Evolutionary conservation across 2,888 invertebrate species (phyloP).

Genomic region (Volucella inanis): DNA sequence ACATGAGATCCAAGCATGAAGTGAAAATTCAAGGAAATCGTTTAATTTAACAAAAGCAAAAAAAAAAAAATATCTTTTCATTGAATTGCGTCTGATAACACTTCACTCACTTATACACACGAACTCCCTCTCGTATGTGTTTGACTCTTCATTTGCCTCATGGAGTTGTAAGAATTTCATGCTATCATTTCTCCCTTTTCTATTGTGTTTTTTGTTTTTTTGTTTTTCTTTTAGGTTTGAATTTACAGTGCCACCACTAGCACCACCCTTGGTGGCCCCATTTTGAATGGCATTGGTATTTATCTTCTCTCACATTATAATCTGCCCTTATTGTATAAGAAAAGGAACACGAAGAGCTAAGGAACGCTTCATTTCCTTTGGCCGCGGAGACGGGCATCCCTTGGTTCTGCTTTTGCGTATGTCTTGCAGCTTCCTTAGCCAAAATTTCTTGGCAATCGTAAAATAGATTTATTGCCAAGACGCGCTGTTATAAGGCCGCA

Average conservation of each 20-base stretch:
- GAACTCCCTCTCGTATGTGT: conserved; percentile 4
- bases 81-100: conserved; percentile 50
- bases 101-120: conserved; percentile 41
- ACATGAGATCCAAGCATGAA: conserved; percentile 15
- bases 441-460: conserved; percentile 79
- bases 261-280: conserved; percentile 48
- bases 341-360: conserved; percentile 38
- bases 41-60: conserved; percentile 54
- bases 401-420: conserved; percentile 54
- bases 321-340: conserved; percentile 60
- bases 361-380: conserved; percentile 57
- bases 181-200: conserved; percentile 10
- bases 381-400: conserved; percentile 21
- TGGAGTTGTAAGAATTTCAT: conserved; percentile 51
- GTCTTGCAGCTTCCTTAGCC: conserved; percentile 55
- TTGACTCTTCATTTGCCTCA: conserved; percentile 49
- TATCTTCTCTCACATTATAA: conserved; percentile 66
- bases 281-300: conserved; percentile 60
- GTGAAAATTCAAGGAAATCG: conserved; percentile 37
- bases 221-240: conserved; percentile 46
- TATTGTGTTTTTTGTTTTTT: conserved; percentile 13
- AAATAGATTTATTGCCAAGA: conserved; percentile 83
- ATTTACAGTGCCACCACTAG: conserved; percentile 18
- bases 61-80: conserved; percentile 8
- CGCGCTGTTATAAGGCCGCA: conserved; percentile 81